These are phyloP conservation scores for Crotalus horridus DNA, from an alignment of 2,113 vertebrate genomes.

Conservation along the genomic window DNA sequence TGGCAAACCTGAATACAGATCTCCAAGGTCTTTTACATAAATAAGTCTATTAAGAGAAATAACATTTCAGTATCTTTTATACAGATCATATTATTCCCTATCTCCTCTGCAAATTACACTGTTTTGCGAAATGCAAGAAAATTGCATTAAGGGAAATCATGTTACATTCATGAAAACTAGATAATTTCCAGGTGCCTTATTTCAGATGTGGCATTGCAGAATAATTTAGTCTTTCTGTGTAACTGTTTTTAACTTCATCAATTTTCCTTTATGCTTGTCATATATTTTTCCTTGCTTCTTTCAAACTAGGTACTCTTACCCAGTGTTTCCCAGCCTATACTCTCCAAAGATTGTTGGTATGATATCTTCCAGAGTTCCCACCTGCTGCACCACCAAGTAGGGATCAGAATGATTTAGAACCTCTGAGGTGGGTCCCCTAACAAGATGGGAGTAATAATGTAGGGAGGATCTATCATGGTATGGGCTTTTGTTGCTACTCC, in stretches of 20 bases:
- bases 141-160: conserved; percentile 45
- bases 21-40: conserved; percentile 53
- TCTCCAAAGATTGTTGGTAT: neutral
- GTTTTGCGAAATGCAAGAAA: conserved; percentile 49
- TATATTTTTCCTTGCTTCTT: neutral
- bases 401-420: neutral
- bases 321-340: neutral
- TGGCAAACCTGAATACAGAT: conserved; percentile 53
- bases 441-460: neutral
- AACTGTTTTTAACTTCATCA: neutral
- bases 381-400: neutral
- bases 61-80: conserved; percentile 53
- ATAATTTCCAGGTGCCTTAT: neutral
- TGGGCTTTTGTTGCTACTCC: neutral
- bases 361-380: neutral
- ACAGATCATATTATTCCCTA: conserved; percentile 45
- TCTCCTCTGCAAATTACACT: conserved; percentile 55
- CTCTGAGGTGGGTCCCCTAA: too few relatives aligned
- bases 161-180: conserved; percentile 27
- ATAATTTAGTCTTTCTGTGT: neutral
- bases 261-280: neutral
- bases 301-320: neutral
- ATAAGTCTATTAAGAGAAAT: conserved; percentile 58
- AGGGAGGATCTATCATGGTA: neutral
- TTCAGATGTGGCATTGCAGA: neutral